A percentile compares a stretch with the other conserved stretches of the same genome.
These are phyloP conservation scores for Malachius bipustulatus DNA, from an alignment of 2,888 invertebrate genomes.

Conservation along the genomic window DNA sequence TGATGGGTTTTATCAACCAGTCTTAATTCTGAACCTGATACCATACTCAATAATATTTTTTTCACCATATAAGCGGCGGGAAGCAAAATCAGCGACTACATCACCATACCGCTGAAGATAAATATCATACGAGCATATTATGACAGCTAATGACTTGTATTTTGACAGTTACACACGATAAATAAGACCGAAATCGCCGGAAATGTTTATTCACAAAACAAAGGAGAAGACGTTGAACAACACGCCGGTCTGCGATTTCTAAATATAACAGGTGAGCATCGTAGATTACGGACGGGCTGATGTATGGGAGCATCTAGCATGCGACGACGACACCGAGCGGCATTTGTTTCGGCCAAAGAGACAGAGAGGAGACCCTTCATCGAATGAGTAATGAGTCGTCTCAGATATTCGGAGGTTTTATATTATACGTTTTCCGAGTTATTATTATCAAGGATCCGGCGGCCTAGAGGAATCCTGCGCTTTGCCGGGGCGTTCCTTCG, in stretches of 20 bases:
- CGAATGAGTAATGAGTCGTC: conserved; percentile 27
- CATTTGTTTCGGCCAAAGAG: conserved; percentile 25
- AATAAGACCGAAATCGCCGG: conserved; percentile 29
- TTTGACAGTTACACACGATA: conserved; percentile 29
- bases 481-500: no score
- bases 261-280: conserved; percentile 25
- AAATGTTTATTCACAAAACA: conserved; percentile 27
- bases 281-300: neutral
- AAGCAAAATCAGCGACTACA: neutral
- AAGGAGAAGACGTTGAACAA: conserved; percentile 17
- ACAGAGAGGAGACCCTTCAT: conserved; percentile 25
- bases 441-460: no score
- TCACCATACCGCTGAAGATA: conserved; percentile 14
- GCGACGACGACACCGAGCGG: conserved; percentile 26
- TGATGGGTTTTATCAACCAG: no score
- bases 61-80: no score
- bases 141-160: conserved; percentile 28
- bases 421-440: no score
- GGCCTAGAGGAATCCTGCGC: no score
- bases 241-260: conserved; percentile 27
- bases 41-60: no score
- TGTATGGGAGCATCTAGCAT: conserved; percentile 17
- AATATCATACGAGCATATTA: conserved; percentile 22
- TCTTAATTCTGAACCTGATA: no score
- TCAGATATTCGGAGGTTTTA: no score